phyloP scores from a whole-genome alignment of 2,113 vertebrate species.

The Protobothrops mucrosquamatus region DNA sequence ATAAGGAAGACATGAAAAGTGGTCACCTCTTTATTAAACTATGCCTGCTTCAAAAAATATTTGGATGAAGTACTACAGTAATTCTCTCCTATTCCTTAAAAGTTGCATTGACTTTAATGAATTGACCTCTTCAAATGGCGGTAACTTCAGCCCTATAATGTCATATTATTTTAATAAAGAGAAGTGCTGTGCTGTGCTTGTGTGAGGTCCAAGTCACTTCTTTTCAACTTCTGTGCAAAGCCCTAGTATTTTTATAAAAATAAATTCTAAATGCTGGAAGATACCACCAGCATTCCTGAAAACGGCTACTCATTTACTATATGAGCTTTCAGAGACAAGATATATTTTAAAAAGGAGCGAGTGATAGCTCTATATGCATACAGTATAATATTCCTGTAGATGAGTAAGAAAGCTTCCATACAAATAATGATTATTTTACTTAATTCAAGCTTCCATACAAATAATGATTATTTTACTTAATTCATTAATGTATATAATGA shows the following conservation, averaged over 20 bases:
- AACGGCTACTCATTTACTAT: neutral
- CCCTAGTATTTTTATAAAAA: neutral
- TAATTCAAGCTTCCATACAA: neutral
- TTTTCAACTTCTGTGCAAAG: neutral
- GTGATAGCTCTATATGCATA: neutral
- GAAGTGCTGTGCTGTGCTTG: neutral
- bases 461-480: neutral
- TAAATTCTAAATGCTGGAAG: neutral
- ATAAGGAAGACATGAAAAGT: neutral
- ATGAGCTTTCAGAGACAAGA: neutral
- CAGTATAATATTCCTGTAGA: neutral
- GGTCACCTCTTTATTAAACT: neutral
- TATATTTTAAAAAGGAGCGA: neutral
- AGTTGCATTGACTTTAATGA: neutral
- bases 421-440: neutral
- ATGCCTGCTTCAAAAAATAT: neutral
- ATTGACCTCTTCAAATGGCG: neutral
- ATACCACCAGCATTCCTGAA: neutral
- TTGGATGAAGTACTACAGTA: neutral
- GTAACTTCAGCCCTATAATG: neutral
- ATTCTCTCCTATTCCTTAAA: neutral
- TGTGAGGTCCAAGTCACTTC: neutral
- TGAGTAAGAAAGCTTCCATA: neutral
- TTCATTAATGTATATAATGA: neutral
- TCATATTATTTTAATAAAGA: neutral